Evolutionary conservation across 1,140 invertebrate genomes (phyloP).

Genomic region (Reticulitermes speratus): DNA sequence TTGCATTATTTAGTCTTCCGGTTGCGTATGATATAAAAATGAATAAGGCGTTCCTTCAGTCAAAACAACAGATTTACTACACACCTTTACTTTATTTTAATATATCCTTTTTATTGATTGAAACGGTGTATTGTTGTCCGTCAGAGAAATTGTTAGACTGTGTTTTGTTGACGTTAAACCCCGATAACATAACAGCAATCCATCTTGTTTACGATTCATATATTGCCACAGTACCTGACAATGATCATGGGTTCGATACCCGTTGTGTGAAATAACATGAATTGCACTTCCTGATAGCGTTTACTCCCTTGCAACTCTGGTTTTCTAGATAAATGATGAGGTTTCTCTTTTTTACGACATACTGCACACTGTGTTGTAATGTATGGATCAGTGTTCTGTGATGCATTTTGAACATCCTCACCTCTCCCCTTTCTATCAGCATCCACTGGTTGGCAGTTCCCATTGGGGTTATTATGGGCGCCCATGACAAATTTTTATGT

Average conservation of each 20-base stretch:
- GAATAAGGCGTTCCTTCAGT: too few species aligned
- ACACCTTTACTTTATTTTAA: too few species aligned
- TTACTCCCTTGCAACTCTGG: background rate
- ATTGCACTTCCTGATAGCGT: background rate
- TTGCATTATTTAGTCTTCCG: too few species aligned
- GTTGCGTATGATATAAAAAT: too few species aligned
- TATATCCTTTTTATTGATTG: too few species aligned
- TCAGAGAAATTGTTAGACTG: too few species aligned
- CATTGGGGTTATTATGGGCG: slow-evolving; percentile 23
- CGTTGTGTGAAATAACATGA: background rate
- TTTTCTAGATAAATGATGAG: background rate
- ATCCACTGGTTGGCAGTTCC: slow-evolving; percentile 21
- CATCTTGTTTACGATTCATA: background rate
- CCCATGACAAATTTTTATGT: slow-evolving; percentile 34
- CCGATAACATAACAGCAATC: background rate
- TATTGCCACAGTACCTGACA: background rate
- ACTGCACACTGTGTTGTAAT: background rate
- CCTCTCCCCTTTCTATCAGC: slow-evolving; percentile 14
- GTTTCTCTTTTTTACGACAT: background rate
- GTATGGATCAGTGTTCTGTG: background rate
- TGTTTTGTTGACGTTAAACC: too few species aligned
- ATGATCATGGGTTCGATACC: background rate
- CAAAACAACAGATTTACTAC: too few species aligned
- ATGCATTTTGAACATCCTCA: background rate
- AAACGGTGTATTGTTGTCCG: too few species aligned